These are phyloP conservation scores for Zelostemma sp. DNA, from an alignment of 1,140 invertebrate species.

Conservation along the genomic window DNA sequence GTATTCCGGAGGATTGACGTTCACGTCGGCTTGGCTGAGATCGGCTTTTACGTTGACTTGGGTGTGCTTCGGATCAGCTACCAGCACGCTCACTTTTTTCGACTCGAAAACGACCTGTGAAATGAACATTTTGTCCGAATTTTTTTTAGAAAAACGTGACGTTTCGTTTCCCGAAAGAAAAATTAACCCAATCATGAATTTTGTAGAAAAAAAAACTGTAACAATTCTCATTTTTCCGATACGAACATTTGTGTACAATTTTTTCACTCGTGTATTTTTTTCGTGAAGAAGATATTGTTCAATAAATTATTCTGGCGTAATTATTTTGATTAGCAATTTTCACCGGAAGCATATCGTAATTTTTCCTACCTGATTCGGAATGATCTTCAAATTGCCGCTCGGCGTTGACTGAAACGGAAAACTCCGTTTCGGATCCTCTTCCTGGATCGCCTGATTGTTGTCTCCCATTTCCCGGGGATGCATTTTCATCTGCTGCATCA, in stretches of 20 bases:
- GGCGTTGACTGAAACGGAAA: conserved; percentile 77
- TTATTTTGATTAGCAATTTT: no score
- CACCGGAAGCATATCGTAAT: no score
- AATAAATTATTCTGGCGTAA: no score
- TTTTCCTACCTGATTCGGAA: conserved; percentile 78
- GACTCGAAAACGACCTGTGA: conserved; percentile 76
- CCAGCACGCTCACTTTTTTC: conserved; percentile 76
- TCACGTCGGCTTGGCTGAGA: conserved; percentile 47
- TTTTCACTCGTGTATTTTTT: no score
- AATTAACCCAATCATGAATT: no score
- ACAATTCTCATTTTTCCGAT: no score
- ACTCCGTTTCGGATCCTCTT: conserved; percentile 38
- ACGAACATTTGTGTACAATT: no score
- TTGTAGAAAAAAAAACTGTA: no score
- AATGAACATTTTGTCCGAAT: background rate
- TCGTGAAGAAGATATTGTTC: no score
- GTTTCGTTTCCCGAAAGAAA: no score
- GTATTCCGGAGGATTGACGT: conserved; percentile 36
- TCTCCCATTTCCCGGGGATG: conserved; percentile 28
- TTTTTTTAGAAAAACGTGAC: background rate
- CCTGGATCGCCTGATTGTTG: conserved; percentile 23
- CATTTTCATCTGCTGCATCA: conserved; percentile 54
- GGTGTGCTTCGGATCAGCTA: conserved; percentile 76
- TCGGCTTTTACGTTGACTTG: conserved; percentile 75
- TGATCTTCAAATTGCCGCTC: conserved; percentile 77